Base-by-base conservation (phyloP, 2,797 vertebrate genomes). In the Lycodopsis pacificus region DNA sequence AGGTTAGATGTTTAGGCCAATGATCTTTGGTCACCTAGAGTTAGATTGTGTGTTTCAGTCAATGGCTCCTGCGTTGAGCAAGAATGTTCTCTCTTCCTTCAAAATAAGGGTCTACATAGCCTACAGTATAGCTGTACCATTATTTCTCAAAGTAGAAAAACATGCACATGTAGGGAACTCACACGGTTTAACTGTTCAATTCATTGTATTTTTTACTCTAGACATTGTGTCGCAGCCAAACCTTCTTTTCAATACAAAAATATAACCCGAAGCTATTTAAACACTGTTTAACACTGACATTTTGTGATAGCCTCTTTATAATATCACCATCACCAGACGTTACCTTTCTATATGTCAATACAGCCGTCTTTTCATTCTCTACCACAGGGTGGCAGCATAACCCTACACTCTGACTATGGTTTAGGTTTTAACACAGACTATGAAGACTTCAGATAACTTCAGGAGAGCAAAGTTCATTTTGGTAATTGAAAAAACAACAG, bases 341-440 rank as follows among this genome's bases (percentile, higher is more conserved):
- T 2, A 49, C n/a, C 10, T 59, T 5, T 56, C 7, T 14, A 49
- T 51, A 20, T 32, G 1, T 56, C 10, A 27, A 32, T 48, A 13
- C 49, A 53, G 58, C 10, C 5, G 2, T 36, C 22, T 30, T 63
- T 51, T 51, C 7, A 46, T 58, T 58, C 15, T 51, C 9, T n/a
- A 64, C 74, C 74, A 78, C 32, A 13, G 1, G 58, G 46, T 30
- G 57, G 63, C 77, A 78, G 62, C 11, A 2, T 59, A 40, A 4
- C 1, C 0, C 17, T 9, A 44, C 32, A 25, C 25, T 42, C 13
- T 42, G 40, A 42, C 40, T 15, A 38, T 38, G 40, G 56, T 59
- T 25, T 0, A 42, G 34, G 7, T 53, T 69, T 38, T 27, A 32
- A 56, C 13, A 34, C 25, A 12, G 13, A 3, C 17, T 44, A 19